Base-by-base conservation (phyloP, 30 jellyfish, hydroid and myxozoan species). In the Aurelia aurita region DNA sequence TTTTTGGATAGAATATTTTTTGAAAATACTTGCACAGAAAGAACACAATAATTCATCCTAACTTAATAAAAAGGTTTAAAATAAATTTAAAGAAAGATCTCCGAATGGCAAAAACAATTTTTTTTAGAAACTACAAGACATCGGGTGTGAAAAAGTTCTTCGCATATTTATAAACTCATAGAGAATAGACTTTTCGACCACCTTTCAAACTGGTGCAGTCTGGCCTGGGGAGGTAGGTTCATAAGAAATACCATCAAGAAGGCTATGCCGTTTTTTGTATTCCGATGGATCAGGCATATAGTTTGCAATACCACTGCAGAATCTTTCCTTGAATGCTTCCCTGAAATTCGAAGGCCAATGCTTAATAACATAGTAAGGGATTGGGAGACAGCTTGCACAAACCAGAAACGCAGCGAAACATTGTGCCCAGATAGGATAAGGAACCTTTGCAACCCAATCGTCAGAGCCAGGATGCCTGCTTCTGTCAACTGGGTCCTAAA, bases 251-350 rank as follows among this genome's bases (percentile, higher is more conserved):
- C 69, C 69, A 26, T 83, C 72, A 35, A 25, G 84, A 4, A 82
- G 64, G n/a, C n/a, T n/a, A 31, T 83, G 94, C 22, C 79, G 62
- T 51, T 80, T 61, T 57, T 58, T 84, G 87, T 88, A 91, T 6
- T 94, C 73, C 3, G 93, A 65, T 27, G 98, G 98, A 55, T 91
- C 98, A 11, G 98, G 98, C 98, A 91, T 91, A 58, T 91, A 91
- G 44, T 85, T 85, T 10, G 98, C 98, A 29, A 91, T 55, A 3
- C 98, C 98, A 58, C 87, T 91, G 62, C 93, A 85, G 74, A 91
- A 91, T 15, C 66, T 57, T 27, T 85, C 88, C 46, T 79, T 78
- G 86, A 91, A 91, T 2, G 84, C 87, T 34, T 85, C 90, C 87
- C 69, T 84, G 97, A 96, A 91, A 47, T 91, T 91, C 61, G 80